phyloP scores from a whole-genome alignment of 2,888 invertebrate species.

The Timema cristinae region DNA sequence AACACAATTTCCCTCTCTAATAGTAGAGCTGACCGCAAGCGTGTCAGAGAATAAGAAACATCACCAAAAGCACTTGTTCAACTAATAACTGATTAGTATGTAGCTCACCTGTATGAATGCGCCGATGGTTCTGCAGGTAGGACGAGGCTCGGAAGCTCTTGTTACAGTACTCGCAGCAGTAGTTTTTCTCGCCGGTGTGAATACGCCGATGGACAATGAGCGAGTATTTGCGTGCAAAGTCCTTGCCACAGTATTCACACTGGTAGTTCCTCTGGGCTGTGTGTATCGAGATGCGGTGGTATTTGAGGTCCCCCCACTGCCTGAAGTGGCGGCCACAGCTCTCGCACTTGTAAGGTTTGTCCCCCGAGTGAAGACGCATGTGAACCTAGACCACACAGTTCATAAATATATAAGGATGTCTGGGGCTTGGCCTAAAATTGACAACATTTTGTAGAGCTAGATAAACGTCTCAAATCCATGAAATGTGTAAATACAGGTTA shows the following conservation, averaged over 20 bases:
- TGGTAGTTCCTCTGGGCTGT: conserved; percentile 76
- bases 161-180: conserved; percentile 77
- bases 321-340: conserved; percentile 74
- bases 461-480: background rate
- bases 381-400: conserved; percentile 55
- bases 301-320: conserved; percentile 85
- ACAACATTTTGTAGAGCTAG: background rate
- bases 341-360: conserved; percentile 78
- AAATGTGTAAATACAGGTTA: background rate
- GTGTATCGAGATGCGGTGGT: conserved; percentile 79
- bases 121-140: conserved; percentile 76
- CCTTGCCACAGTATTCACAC: conserved; percentile 85
- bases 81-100: background rate
- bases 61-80: too few relatives aligned
- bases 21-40: too few relatives aligned
- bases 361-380: conserved; percentile 75
- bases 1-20: too few relatives aligned
- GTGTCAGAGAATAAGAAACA: too few relatives aligned
- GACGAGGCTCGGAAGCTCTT: conserved; percentile 83
- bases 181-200: conserved; percentile 83
- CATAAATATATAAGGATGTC: conserved; percentile 11
- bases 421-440: too few relatives aligned
- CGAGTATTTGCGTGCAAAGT: conserved; percentile 84
- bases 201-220: conserved; percentile 79
- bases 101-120: conserved; percentile 72